phyloP scores from a whole-genome alignment of 2,113 vertebrate genomes.

The Hypanus sabinus region DNA sequence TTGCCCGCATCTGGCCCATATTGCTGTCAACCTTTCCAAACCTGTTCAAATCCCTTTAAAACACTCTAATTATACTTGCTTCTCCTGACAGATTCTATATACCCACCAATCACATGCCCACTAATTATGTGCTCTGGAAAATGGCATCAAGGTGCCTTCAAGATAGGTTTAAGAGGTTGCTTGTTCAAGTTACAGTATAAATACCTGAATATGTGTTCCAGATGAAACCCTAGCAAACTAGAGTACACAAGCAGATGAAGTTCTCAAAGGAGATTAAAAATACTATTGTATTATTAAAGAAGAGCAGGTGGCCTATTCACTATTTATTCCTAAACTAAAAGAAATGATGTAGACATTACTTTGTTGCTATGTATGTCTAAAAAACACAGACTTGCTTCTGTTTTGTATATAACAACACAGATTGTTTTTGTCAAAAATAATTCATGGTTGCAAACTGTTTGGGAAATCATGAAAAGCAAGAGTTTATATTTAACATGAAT shows the following conservation, averaged over 20 bases:
- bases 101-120: background rate
- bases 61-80: too few species aligned
- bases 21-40: too few species aligned
- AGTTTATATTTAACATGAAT: background rate
- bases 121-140: background rate
- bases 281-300: background rate
- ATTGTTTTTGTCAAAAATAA: background rate
- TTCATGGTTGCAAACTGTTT: background rate
- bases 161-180: background rate
- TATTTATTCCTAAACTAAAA: background rate
- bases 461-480: background rate
- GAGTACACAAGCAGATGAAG: background rate
- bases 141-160: background rate
- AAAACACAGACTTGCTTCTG: background rate
- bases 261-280: background rate
- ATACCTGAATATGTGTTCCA: background rate
- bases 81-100: too few species aligned
- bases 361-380: background rate
- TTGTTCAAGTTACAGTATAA: background rate
- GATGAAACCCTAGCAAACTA: background rate
- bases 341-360: background rate
- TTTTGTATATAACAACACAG: background rate
- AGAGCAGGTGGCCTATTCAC: background rate
- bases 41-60: too few species aligned
- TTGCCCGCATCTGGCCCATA: too few species aligned